A percentile compares a stretch with the other conserved stretches of the same genome.
Evolutionary conservation across 2,797 vertebrate species (phyloP).

Genomic region (Enteromius trimaculatus): DNA sequence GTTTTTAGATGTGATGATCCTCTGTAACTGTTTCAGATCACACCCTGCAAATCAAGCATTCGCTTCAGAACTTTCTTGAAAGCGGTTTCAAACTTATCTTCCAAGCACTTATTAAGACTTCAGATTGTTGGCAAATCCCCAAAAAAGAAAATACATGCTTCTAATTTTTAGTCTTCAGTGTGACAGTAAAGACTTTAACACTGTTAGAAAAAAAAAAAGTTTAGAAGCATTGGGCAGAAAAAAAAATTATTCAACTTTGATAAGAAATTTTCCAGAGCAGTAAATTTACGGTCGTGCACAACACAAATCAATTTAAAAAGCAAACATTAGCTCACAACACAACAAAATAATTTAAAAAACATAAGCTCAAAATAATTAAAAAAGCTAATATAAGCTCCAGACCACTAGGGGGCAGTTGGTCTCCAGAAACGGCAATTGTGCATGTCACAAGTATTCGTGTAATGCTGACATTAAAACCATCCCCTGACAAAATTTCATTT

Average conservation of each 20-base stretch:
- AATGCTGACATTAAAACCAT: no score
- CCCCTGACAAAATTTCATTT: no score
- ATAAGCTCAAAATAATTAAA: no score
- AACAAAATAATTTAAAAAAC: no score
- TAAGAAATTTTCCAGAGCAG: background rate
- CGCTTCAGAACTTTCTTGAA: background rate
- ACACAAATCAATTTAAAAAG: no score
- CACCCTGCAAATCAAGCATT: constrained; percentile 26
- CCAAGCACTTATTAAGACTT: constrained; percentile 9
- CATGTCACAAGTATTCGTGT: no score
- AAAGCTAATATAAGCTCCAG: no score
- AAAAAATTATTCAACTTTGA: background rate
- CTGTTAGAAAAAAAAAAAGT: background rate
- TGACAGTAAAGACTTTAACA: background rate
- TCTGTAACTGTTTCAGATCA: constrained; percentile 51
- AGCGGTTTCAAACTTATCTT: background rate
- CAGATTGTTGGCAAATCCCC: background rate
- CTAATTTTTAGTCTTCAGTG: background rate
- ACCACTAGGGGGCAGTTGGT: no score
- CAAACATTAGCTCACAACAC: no score
- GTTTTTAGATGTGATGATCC: constrained; percentile 57
- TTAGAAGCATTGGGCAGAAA: background rate
- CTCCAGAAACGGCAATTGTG: no score
- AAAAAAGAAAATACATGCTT: background rate
- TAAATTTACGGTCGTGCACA: background rate